Percentiles rank a stretch among this genome's conserved stretches.
These are phyloP conservation scores for Motacilla alba DNA, from an alignment of 2,113 vertebrate species.

Conservation along the genomic window DNA sequence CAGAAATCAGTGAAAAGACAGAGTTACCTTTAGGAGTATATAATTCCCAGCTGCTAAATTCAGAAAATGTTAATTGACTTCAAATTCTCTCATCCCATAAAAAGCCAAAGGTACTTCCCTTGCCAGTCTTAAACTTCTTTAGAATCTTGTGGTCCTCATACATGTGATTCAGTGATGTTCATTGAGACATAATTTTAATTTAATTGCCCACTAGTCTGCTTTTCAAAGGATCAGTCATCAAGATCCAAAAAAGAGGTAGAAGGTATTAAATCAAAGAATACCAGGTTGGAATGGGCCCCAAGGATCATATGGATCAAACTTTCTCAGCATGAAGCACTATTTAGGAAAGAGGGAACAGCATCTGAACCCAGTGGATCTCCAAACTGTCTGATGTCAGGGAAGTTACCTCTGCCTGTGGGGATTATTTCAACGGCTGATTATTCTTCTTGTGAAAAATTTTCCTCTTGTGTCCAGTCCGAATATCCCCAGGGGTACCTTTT, in stretches of 20 bases:
- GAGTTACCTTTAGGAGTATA: not conserved
- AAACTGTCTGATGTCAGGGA: rapidly evolving
- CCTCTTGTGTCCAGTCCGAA: not conserved
- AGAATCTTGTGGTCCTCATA: not conserved
- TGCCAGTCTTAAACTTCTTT: not conserved
- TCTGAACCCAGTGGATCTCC: not conserved
- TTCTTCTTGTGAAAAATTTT: not conserved
- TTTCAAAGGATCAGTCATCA: not conserved
- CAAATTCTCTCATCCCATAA: not conserved
- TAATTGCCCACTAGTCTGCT: not conserved
- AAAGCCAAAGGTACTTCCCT: not conserved
- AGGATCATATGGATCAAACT: not conserved
- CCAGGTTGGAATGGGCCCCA: not conserved
- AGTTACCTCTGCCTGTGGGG: too few species aligned
- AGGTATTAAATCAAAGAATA: not conserved
- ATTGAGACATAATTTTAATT: not conserved
- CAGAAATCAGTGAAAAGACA: not conserved
- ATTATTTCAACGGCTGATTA: not conserved
- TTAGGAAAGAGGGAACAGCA: not conserved
- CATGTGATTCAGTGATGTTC: not conserved
- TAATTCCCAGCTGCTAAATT: not conserved
- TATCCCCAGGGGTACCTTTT: not conserved
- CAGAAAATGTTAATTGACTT: not conserved
- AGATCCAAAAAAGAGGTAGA: not conserved
- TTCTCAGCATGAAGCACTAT: not conserved